Percentiles rank a stretch among this genome's conserved stretches.
These are phyloP conservation scores for Tamias sibiricus DNA, from an alignment of 2,113 vertebrate genomes.

Conservation along the genomic window DNA sequence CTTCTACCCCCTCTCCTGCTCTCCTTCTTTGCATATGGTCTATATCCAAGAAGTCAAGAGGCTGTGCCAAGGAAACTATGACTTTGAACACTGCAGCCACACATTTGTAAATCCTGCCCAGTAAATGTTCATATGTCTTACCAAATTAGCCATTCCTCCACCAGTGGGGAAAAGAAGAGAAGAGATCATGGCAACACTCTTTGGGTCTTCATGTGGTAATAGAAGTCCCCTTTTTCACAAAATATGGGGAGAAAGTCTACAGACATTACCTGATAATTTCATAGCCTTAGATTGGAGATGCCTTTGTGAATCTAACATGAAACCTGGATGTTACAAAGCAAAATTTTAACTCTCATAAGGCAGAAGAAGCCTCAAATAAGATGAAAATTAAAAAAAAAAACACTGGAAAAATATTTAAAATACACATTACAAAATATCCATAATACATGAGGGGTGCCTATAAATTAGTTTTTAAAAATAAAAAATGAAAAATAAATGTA, in stretches of 20 bases:
- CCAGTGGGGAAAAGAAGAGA: background rate
- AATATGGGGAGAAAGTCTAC: background rate
- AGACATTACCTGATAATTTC: background rate
- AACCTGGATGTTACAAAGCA: background rate
- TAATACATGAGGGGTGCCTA: background rate
- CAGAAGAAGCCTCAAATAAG: conserved; percentile 10
- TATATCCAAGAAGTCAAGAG: background rate
- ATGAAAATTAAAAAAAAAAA: conserved; percentile 5
- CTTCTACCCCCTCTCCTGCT: background rate
- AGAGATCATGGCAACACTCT: background rate
- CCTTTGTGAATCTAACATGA: background rate
- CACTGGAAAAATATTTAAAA: conserved; percentile 3
- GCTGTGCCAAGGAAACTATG: background rate
- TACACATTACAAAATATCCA: background rate
- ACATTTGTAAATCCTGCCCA: background rate
- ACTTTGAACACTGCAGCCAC: background rate
- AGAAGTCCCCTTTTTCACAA: background rate
- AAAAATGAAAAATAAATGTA: background rate
- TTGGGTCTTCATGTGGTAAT: background rate
- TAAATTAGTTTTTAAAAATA: conserved; percentile 6
- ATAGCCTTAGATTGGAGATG: background rate
- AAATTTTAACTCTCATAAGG: conserved; percentile 1
- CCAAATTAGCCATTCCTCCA: background rate
- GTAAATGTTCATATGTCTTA: background rate
- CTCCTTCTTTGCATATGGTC: background rate